A percentile compares a stretch with the other conserved stretches of the same genome.
Conservation (phyloP, 1,140 invertebrate species). For the Pentalonia nigronervosa region DNA sequence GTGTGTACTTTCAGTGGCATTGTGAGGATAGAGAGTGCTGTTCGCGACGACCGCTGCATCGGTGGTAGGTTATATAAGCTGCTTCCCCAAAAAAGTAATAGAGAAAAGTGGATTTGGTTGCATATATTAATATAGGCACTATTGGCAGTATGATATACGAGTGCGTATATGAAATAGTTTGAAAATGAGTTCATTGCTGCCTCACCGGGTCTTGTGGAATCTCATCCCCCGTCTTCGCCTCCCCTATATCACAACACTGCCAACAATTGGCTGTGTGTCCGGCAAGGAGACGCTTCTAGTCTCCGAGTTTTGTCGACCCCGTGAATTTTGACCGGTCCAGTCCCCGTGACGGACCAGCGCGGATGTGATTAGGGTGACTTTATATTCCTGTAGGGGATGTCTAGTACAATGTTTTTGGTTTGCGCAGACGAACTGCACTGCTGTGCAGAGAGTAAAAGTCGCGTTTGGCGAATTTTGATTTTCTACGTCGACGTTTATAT, state of each 20-base stretch:
- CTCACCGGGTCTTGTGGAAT: not conserved
- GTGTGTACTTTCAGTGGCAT: not conserved
- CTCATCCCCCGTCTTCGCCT: too few species aligned
- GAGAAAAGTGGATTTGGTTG: not conserved
- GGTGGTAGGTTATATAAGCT: not conserved
- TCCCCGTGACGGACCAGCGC: not conserved
- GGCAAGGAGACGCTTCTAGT: not conserved
- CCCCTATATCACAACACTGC: not conserved
- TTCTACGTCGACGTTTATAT: not conserved
- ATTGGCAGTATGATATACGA: not conserved
- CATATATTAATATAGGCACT: not conserved
- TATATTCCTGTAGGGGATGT: not conserved
- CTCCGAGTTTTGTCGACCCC: not conserved
- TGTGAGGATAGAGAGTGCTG: not conserved
- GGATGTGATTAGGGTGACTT: not conserved
- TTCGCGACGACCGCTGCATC: not conserved
- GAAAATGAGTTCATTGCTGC: not conserved
- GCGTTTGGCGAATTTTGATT: not conserved
- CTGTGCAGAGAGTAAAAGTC: not conserved
- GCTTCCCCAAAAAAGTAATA: not conserved
- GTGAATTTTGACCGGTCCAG: too few species aligned
- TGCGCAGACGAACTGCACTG: not conserved
- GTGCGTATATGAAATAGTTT: not conserved
- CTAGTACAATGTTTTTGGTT: not conserved
- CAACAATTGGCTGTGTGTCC: not conserved